These are phyloP conservation scores for Elephantulus edwardii DNA, from an alignment of 2,113 vertebrate species.

Conservation along the genomic window DNA sequence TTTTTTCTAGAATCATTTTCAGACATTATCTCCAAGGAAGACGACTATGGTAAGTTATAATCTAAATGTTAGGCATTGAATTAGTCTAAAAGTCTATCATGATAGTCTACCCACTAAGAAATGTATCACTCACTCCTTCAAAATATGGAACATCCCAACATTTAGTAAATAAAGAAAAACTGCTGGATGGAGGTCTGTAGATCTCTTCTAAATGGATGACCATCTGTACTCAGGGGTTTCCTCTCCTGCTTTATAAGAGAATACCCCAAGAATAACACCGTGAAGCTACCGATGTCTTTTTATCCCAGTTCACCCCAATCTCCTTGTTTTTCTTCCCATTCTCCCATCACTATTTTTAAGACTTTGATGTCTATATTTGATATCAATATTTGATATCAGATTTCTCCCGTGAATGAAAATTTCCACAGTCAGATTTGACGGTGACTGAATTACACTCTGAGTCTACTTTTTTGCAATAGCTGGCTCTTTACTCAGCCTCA, in stretches of 20 bases:
- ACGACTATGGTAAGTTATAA: constrained; percentile 39
- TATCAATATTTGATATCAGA: no score
- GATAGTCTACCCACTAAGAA: background rate
- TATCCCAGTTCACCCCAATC: background rate
- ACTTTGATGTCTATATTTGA: background rate
- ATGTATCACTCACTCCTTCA: background rate
- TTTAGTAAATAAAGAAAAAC: background rate
- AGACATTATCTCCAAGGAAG: background rate
- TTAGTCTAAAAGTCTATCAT: constrained; percentile 31
- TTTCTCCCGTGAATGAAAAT: background rate
- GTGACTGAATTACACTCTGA: background rate
- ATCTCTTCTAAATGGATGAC: constrained; percentile 16
- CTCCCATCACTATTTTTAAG: background rate
- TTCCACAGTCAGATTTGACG: background rate
- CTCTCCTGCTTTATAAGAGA: background rate
- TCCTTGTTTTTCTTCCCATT: background rate
- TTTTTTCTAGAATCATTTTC: constrained; percentile 46
- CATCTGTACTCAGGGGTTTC: background rate
- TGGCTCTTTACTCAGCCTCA: background rate
- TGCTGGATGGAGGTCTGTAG: background rate
- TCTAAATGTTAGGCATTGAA: background rate
- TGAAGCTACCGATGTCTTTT: background rate
- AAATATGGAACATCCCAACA: background rate
- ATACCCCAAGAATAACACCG: background rate
- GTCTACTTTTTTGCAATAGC: background rate